Conservation (phyloP, 2,888 invertebrate genomes). For the Rhopalosiphum nymphaeae region DNA sequence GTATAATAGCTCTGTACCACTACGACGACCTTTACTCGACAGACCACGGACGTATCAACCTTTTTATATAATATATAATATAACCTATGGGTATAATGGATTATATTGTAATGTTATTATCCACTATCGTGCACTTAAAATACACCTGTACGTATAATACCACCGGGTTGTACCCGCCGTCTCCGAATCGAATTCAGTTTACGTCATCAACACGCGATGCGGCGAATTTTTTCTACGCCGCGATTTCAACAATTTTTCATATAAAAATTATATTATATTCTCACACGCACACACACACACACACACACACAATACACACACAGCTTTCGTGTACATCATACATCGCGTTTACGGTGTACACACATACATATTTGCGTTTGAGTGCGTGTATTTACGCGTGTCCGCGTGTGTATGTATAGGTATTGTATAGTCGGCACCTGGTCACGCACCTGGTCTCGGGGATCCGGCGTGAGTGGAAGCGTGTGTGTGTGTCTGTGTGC, state of each 20-base stretch:
- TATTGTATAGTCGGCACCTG: conserved; percentile 63
- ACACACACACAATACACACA: not conserved
- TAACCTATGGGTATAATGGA: not conserved
- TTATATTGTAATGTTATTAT: not conserved
- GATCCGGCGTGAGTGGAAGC: conserved; percentile 17
- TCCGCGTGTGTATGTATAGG: not conserved
- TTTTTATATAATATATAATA: not conserved
- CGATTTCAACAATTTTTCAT: conserved; percentile 40
- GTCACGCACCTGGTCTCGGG: conserved; percentile 64
- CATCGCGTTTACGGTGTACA: not conserved
- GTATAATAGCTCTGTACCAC: not conserved
- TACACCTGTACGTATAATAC: not conserved
- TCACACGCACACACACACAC: not conserved
- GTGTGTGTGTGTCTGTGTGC: not conserved
- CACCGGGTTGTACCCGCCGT: not conserved
- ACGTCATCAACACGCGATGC: conserved; percentile 42
- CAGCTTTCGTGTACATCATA: not conserved
- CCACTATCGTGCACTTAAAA: not conserved
- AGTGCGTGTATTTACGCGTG: not conserved
- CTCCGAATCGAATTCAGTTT: conserved; percentile 27
- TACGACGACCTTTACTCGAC: not conserved
- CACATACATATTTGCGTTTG: not conserved
- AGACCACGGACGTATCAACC: not conserved
- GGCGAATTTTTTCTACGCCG: conserved; percentile 26
- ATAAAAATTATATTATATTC: not conserved